Percentiles rank a stretch among this genome's conserved stretches.
Evolutionary conservation across 2,113 vertebrate genomes (phyloP).

Genomic region (Salvelinus namaycush): DNA sequence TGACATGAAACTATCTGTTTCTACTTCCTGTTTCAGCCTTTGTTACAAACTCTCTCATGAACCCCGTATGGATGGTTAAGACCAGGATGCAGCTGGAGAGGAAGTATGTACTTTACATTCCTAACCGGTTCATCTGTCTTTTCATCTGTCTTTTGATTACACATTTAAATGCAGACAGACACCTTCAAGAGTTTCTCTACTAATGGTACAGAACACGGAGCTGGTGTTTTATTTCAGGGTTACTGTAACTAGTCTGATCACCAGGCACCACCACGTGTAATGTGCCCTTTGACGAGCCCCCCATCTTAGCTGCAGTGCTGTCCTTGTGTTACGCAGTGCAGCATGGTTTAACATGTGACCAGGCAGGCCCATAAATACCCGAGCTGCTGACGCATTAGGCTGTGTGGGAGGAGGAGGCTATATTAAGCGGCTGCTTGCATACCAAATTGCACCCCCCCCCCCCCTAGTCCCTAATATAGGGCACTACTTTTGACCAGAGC

Average conservation of each 20-base stretch:
- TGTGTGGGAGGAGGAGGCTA: constrained; percentile 56
- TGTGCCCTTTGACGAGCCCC: constrained; percentile 36
- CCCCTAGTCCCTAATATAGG: too few species aligned
- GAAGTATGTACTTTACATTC: constrained; percentile 66
- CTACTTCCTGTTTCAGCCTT: constrained; percentile 70
- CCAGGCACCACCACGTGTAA: constrained; percentile 60
- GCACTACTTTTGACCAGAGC: too few species aligned
- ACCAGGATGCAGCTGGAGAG: constrained; percentile 87
- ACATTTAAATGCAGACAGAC: too few species aligned
- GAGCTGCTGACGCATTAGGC: constrained; percentile 59
- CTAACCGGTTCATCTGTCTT: too few species aligned
- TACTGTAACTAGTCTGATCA: too few species aligned
- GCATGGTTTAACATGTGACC: constrained; percentile 62
- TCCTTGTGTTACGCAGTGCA: constrained; percentile 47
- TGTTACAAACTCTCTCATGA: constrained; percentile 88
- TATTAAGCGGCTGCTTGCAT: constrained; percentile 59
- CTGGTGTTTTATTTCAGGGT: too few species aligned
- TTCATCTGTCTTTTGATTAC: too few species aligned
- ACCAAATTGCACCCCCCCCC: not conserved
- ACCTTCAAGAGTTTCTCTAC: not conserved
- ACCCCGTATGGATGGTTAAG: constrained; percentile 91
- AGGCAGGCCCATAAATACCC: constrained; percentile 66
- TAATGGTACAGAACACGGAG: too few species aligned
- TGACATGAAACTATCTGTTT: not conserved
- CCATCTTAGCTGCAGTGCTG: constrained; percentile 6